Evolutionary conservation across 2,888 invertebrate genomes (phyloP).

Genomic region (Eristalis tenax): DNA sequence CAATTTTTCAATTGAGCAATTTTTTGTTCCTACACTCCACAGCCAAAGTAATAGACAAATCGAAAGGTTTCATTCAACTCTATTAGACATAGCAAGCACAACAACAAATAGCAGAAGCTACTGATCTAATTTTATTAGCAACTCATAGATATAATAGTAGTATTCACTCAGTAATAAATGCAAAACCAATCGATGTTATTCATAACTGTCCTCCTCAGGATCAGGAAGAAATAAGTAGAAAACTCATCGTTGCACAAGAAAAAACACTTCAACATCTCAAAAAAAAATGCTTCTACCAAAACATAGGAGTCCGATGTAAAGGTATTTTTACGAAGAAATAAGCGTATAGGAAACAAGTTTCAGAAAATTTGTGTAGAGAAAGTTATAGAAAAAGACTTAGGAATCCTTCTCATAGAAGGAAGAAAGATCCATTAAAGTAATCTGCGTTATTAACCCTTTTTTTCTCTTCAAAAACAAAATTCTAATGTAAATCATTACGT

Average conservation of each 20-base stretch:
- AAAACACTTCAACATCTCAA: neutral
- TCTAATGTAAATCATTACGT: conserved; percentile 1
- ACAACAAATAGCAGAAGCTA: conserved; percentile 49
- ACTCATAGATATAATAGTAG: conserved; percentile 49
- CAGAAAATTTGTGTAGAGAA: too few relatives aligned
- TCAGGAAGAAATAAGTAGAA: conserved; percentile 1
- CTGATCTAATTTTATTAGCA: conserved; percentile 47
- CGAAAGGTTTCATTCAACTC: conserved; percentile 50
- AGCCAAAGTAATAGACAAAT: conserved; percentile 56
- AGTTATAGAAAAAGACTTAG: too few relatives aligned
- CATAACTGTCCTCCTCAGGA: conserved; percentile 6
- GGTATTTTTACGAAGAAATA: too few relatives aligned
- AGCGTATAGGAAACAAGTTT: conserved; percentile 19
- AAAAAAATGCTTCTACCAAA: neutral
- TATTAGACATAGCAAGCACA: conserved; percentile 56
- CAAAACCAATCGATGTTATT: conserved; percentile 6
- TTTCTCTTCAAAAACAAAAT: neutral
- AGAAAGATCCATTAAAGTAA: conserved; percentile 2
- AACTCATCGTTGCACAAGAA: neutral
- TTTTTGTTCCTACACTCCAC: conserved; percentile 44
- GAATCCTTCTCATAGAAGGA: conserved; percentile 1
- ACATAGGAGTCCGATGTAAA: too few relatives aligned
- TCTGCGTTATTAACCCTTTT: conserved; percentile 10
- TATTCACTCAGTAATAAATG: conserved; percentile 44
- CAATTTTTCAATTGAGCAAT: conserved; percentile 33